Evolutionary conservation across 1,140 invertebrate species (phyloP).

Genomic region (Maniola jurtina): DNA sequence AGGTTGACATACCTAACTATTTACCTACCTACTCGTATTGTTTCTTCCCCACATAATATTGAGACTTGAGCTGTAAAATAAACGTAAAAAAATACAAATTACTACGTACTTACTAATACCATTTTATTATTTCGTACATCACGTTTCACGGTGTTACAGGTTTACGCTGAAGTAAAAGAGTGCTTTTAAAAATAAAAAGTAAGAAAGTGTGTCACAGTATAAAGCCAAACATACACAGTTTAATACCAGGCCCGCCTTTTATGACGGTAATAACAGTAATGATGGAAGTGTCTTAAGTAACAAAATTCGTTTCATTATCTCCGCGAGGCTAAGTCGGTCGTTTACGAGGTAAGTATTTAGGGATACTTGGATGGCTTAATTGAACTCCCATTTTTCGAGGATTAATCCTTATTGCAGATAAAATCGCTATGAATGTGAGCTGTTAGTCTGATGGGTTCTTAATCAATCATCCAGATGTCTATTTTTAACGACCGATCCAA

Average conservation of each 20-base stretch:
- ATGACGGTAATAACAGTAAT: conserved; percentile 40
- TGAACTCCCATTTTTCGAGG: conserved; percentile 12
- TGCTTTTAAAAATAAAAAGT: conserved; percentile 4
- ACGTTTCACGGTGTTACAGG: not conserved
- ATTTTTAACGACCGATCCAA: no score
- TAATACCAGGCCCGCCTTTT: conserved; percentile 35
- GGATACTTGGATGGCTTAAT: conserved; percentile 20
- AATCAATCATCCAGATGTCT: not conserved
- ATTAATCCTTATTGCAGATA: conserved; percentile 14
- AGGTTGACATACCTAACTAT: no score
- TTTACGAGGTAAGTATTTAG: conserved; percentile 41
- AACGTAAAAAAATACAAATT: not conserved
- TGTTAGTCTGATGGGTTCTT: not conserved
- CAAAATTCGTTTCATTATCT: conserved; percentile 53
- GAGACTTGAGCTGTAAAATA: no score
- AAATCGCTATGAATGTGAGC: not conserved
- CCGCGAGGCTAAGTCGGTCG: conserved; percentile 35
- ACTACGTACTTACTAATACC: not conserved
- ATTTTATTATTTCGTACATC: not conserved
- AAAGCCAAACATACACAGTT: conserved; percentile 34
- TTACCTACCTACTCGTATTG: no score
- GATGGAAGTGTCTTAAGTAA: conserved; percentile 42
- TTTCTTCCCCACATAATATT: no score
- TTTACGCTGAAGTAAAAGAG: not conserved
- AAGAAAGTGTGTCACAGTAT: conserved; percentile 35